Base-by-base conservation (phyloP, 1,140 invertebrate species). In the Sarcophaga peregrina region DNA sequence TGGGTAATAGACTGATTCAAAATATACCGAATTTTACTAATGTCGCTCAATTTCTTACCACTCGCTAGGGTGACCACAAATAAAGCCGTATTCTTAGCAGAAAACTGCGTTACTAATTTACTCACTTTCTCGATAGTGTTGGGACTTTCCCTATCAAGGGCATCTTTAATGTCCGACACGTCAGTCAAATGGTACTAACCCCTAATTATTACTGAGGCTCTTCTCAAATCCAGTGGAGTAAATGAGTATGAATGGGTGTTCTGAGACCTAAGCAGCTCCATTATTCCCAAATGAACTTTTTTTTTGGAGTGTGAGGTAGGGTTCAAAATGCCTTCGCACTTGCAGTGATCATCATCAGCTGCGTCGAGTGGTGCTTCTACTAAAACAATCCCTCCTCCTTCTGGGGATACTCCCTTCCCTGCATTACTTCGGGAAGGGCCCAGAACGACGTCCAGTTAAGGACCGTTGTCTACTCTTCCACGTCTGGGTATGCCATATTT, bases 61-160 rank as follows among this genome's bases (percentile, higher is more conserved):
- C 15, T 8, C 8, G 15, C 37, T 75, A 75, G 45, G 4, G 73
- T 75, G n/a, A 75, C 73, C 47, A 48, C 15, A 48, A 47, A 76
- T 47, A 76, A 47, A 46, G 45, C 74, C 0, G 74, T 76, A 47
- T 75, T 75, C 7, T 75, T 75, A 47, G 37, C 46, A 75, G 73
- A 75, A 47, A 15, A 75, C 37, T 45, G 46, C 13, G 73, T 75
- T 7, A 47, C 15, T 5, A 75, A 20, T 75, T 47, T 47, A 75
- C 9, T 47, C 6, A 75, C 73, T 13, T 75, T 47, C 8, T 75
- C 37, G 6, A 75, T 15, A 8, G 74, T 76, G 48, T 76, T 17
- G 15, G 46, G 74, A 25, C 15, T 15, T n/a, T 47, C 45, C 10
- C 8, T 20, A n/a, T 76, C 15, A 15, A 76, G 74, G n/a, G 45